phyloP scores from a whole-genome alignment of 2,888 invertebrate genomes.

The Lasius platythorax region DNA sequence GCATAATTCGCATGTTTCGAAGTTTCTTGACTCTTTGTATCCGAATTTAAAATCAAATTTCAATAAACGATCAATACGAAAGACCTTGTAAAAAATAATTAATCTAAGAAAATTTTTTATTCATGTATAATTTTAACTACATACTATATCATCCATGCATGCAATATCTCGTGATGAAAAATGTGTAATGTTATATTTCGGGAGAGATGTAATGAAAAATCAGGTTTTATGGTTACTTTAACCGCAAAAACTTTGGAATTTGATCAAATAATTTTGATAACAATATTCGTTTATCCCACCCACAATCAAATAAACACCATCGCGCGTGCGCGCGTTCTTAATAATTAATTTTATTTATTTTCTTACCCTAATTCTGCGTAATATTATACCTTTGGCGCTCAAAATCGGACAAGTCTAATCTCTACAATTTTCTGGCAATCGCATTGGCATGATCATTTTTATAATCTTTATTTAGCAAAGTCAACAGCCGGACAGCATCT shows the following conservation, averaged over 20 bases:
- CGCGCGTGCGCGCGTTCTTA: neutral
- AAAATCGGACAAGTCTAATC: neutral
- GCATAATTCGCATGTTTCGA: neutral
- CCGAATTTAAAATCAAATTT: slow-evolving; percentile 13
- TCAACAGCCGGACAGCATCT: neutral
- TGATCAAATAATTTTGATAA: neutral
- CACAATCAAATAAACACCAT: neutral
- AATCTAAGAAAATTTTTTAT: slow-evolving; percentile 1
- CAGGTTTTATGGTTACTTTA: neutral
- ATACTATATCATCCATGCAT: neutral
- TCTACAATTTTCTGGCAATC: neutral
- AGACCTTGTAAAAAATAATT: neutral
- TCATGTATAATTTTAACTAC: neutral
- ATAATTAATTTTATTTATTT: neutral
- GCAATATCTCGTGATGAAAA: neutral
- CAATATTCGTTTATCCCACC: neutral
- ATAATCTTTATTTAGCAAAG: neutral
- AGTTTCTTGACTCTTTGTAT: slow-evolving; percentile 17
- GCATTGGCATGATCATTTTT: neutral
- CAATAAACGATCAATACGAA: neutral
- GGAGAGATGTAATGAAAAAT: neutral
- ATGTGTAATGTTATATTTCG: neutral
- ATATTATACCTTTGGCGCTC: neutral
- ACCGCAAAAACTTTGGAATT: neutral
- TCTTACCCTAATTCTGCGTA: too few species aligned